These are phyloP conservation scores for Gephyroberyx darwinii DNA, from an alignment of 2,797 vertebrate species.

Conservation along the genomic window DNA sequence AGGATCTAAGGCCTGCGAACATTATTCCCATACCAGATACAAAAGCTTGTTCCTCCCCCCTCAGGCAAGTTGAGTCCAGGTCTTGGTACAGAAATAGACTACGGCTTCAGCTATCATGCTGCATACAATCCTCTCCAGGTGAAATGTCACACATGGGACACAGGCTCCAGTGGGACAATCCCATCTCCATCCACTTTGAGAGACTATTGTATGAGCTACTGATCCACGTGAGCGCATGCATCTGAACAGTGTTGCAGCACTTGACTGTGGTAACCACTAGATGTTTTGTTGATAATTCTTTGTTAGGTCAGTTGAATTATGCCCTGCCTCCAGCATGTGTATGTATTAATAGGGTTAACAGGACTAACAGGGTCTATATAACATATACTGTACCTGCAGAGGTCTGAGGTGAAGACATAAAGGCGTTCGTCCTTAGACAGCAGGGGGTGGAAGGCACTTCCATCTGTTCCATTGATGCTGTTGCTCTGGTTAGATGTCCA, in stretches of 20 bases:
- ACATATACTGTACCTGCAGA: conserved; percentile 80
- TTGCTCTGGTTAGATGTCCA: conserved; percentile 81
- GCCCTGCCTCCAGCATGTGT: not conserved
- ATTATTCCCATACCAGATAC: conserved; percentile 45
- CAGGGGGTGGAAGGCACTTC: conserved; percentile 83
- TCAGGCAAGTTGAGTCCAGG: conserved; percentile 14
- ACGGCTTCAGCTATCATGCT: not conserved
- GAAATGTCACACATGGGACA: conserved; percentile 28
- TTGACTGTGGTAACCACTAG: not conserved
- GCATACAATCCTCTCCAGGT: conserved; percentile 9
- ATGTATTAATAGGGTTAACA: not conserved
- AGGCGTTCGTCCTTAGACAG: conserved; percentile 79
- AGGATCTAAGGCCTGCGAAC: conserved; percentile 36
- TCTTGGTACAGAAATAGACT: conserved; percentile 48
- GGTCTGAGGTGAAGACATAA: conserved; percentile 82
- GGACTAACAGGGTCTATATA: not conserved
- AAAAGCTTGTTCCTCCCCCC: conserved; percentile 23
- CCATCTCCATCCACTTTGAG: not conserved
- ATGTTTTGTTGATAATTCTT: too few relatives aligned
- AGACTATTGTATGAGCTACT: not conserved
- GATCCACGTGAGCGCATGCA: not conserved
- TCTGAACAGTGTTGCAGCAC: not conserved
- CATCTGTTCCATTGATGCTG: conserved; percentile 83
- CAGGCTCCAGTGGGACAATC: not conserved
- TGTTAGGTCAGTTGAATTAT: not conserved